phyloP scores from a whole-genome alignment of 2,113 vertebrate genomes.

The Sphyrna mokarran region DNA sequence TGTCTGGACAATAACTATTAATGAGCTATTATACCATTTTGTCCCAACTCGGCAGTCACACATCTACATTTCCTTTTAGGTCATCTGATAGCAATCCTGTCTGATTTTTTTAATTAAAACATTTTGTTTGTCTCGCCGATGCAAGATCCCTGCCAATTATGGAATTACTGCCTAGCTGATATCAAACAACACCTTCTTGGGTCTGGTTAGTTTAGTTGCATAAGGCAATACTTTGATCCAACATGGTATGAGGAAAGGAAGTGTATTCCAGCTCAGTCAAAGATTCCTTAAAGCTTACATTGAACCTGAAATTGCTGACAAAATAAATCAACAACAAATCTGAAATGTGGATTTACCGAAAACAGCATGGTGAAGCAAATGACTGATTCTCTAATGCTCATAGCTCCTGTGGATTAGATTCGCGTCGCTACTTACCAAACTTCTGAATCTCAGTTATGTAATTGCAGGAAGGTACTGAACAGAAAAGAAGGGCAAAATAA shows the following conservation, averaged over 20 bases:
- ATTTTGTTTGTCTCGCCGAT: neutral
- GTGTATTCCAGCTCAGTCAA: neutral
- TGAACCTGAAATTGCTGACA: neutral
- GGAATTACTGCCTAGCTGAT: neutral
- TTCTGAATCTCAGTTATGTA: neutral
- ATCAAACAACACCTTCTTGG: neutral
- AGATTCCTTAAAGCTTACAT: neutral
- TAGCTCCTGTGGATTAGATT: neutral
- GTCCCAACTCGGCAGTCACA: neutral
- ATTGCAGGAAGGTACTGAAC: neutral
- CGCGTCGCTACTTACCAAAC: neutral
- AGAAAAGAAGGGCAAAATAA: neutral
- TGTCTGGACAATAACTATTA: neutral
- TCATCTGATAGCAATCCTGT: neutral
- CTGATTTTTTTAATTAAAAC: neutral
- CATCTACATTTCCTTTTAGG: neutral
- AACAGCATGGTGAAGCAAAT: neutral
- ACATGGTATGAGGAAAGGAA: neutral
- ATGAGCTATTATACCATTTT: neutral
- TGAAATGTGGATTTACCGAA: neutral
- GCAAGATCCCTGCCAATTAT: neutral
- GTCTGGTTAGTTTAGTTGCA: neutral
- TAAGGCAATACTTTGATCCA: neutral
- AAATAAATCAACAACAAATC: neutral
- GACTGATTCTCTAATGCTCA: neutral